Evolutionary conservation across 64 coral and sea anemone species (phyloP).

Genomic region (Acropora yongei): DNA sequence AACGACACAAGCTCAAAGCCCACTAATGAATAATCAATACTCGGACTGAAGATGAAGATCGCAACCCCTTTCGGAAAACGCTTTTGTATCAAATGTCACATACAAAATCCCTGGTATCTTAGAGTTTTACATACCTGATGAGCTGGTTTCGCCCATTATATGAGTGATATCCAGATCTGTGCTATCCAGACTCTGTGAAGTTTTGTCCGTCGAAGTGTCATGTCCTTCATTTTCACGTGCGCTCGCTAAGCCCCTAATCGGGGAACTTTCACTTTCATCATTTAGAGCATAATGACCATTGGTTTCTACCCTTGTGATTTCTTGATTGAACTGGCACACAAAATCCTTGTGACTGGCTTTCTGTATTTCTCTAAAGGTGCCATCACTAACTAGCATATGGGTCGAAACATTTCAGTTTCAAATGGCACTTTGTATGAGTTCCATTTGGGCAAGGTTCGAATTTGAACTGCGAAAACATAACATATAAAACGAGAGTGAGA

Average conservation of each 20-base stretch:
- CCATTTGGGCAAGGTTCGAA: not conserved
- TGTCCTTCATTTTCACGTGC: not conserved
- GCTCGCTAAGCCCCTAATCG: not conserved
- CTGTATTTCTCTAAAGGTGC: not conserved
- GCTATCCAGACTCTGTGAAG: not conserved
- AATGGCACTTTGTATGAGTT: not conserved
- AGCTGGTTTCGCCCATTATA: not conserved
- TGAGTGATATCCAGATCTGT: not conserved
- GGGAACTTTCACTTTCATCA: not conserved
- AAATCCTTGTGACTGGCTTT: not conserved
- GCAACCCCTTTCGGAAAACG: too few species aligned
- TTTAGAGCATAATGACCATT: not conserved
- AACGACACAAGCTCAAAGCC: not conserved
- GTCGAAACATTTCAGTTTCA: not conserved
- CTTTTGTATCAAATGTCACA: too few species aligned
- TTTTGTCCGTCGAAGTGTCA: not conserved
- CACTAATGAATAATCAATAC: not conserved
- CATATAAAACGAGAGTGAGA: not conserved
- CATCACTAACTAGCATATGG: conserved; percentile 5
- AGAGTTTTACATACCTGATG: not conserved
- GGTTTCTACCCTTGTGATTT: not conserved
- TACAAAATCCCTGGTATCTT: not conserved
- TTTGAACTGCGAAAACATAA: not conserved
- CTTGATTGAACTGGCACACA: not conserved
- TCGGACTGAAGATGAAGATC: not conserved